These are phyloP conservation scores for Lanistes nyassanus DNA, from an alignment of 1,140 invertebrate genomes.

Conservation along the genomic window DNA sequence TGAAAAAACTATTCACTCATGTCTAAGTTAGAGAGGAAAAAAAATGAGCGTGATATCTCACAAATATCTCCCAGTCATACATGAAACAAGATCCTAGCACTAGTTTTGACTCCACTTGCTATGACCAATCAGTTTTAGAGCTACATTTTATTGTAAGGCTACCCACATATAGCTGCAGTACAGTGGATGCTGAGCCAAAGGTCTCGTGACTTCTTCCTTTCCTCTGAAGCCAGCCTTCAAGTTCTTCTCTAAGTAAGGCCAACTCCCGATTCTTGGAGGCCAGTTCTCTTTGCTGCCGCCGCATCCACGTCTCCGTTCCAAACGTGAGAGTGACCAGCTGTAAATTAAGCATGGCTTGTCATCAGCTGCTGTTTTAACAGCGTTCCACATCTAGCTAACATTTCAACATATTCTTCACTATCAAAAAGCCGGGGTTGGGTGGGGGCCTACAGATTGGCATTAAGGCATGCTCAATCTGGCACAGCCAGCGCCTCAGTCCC, in stretches of 20 bases:
- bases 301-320: constrained; percentile 25
- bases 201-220: background rate
- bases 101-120: background rate
- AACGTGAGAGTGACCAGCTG: constrained; percentile 19
- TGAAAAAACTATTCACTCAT: constrained; percentile 1
- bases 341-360: background rate
- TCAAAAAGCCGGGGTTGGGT: too few species aligned
- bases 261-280: constrained; percentile 38
- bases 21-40: background rate
- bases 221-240: constrained; percentile 30
- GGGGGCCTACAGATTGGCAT: too few species aligned
- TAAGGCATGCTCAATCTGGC: too few species aligned
- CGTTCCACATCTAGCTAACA: background rate
- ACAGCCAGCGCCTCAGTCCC: too few species aligned
- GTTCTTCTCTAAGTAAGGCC: constrained; percentile 26
- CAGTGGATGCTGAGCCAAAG: too few species aligned
- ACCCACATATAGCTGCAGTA: background rate
- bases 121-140: background rate
- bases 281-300: constrained; percentile 35
- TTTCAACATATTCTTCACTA: too few species aligned
- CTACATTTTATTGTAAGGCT: background rate
- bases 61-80: background rate
- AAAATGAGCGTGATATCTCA: too few species aligned
- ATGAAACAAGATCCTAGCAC: background rate
- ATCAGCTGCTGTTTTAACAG: background rate